Conservation (phyloP, 2,113 vertebrate species). For the Pristiophorus japonicus region DNA sequence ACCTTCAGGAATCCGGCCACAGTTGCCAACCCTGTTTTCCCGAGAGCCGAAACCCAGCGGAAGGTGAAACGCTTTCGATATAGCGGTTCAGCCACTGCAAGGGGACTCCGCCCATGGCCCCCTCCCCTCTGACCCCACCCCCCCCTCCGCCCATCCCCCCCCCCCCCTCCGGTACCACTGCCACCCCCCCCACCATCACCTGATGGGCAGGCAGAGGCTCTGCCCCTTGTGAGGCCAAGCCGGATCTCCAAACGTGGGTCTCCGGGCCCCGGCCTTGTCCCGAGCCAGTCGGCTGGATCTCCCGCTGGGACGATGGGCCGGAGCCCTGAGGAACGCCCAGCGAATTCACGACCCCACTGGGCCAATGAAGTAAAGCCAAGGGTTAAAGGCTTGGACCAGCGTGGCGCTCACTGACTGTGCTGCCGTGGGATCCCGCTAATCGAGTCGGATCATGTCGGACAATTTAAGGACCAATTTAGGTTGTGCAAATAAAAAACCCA, state of each 20-base stretch:
- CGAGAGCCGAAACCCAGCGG: too few species aligned
- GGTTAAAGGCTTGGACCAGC: background rate
- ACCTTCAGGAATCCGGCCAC: background rate
- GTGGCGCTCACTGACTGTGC: too few species aligned
- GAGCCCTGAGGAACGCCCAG: background rate
- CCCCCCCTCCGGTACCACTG: too few species aligned
- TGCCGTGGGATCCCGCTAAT: background rate
- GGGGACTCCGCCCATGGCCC: background rate
- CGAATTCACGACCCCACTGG: background rate
- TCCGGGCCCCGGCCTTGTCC: background rate
- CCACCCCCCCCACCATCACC: too few species aligned
- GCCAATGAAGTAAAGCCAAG: background rate
- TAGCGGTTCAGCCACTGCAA: background rate
- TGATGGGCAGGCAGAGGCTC: background rate
- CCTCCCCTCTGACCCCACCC: too few species aligned
- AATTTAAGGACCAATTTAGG: constrained; percentile 23
- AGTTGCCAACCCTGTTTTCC: too few species aligned
- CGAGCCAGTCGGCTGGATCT: background rate
- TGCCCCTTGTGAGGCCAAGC: background rate
- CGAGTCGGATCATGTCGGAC: background rate
- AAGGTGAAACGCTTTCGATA: too few species aligned
- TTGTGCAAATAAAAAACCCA: background rate
- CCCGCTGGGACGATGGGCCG: background rate
- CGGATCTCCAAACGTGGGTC: too few species aligned
- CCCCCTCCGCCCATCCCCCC: too few species aligned